phyloP scores from a whole-genome alignment of 2,113 vertebrate species.

The Ptilonorhynchus violaceus region DNA sequence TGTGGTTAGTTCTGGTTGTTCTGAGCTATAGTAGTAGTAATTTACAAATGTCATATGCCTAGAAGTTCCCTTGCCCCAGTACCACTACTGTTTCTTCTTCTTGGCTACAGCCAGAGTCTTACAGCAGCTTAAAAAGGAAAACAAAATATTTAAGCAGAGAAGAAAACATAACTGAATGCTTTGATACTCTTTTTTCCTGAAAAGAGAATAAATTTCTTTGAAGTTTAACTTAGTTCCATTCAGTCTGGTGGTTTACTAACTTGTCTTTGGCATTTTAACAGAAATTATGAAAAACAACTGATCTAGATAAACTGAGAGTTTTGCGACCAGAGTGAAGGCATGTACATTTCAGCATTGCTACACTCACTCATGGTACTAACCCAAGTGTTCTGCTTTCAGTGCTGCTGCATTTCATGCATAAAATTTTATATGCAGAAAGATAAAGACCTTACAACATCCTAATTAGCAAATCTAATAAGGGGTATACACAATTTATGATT shows the following conservation, averaged over 20 bases:
- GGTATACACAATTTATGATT: constrained; percentile 17
- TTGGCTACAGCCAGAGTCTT: not conserved
- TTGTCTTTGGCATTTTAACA: constrained; percentile 54
- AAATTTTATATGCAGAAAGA: constrained; percentile 17
- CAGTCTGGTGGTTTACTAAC: not conserved
- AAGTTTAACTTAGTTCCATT: not conserved
- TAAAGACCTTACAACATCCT: constrained; percentile 7
- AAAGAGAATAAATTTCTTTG: not conserved
- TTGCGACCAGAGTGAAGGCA: constrained; percentile 38
- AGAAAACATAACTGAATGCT: not conserved
- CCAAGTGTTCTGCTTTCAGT: constrained; percentile 27
- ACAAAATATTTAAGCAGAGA: not conserved
- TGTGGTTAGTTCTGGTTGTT: not conserved
- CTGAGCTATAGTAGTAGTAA: not conserved
- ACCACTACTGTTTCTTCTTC: not conserved
- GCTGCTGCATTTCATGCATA: not conserved
- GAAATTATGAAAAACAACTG: constrained; percentile 32
- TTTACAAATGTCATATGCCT: not conserved
- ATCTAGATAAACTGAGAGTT: constrained; percentile 27
- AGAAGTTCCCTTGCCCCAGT: not conserved
- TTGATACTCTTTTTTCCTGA: not conserved
- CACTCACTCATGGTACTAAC: constrained; percentile 27
- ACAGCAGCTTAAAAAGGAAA: not conserved
- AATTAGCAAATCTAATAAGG: constrained; percentile 60
- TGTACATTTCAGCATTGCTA: constrained; percentile 40